phyloP scores from a whole-genome alignment of 2,113 vertebrate genomes.

The Otocyon megalotis region DNA sequence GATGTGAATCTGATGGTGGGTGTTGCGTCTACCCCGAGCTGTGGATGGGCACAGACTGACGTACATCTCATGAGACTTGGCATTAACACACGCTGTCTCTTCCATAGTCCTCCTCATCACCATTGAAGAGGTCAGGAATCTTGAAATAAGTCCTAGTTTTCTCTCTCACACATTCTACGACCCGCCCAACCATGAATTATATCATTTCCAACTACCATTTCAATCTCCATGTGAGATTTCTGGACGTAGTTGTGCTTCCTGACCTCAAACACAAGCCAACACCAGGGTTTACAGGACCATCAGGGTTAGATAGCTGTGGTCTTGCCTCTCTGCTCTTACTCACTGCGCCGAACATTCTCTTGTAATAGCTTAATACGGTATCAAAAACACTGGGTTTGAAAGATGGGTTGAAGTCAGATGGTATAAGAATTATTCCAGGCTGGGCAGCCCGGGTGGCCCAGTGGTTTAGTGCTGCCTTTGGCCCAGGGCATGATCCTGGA shows the following conservation, averaged over 20 bases:
- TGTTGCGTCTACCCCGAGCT: neutral
- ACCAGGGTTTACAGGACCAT: neutral
- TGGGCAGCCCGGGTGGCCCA: no score
- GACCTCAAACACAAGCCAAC: neutral
- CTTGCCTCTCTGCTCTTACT: neutral
- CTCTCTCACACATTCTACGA: neutral
- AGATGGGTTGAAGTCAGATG: neutral
- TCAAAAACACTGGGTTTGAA: neutral
- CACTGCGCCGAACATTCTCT: neutral
- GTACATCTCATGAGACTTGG: neutral
- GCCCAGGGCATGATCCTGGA: no score
- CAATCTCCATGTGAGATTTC: neutral
- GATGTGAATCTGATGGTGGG: neutral
- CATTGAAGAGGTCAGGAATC: neutral
- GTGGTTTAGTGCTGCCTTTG: no score
- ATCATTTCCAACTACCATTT: neutral
- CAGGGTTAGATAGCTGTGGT: neutral
- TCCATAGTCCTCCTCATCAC: neutral
- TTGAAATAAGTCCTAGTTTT: neutral
- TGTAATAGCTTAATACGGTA: neutral
- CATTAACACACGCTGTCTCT: neutral
- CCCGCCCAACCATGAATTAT: neutral
- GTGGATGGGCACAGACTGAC: neutral
- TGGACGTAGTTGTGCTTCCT: neutral
- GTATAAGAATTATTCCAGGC: neutral